These are phyloP conservation scores for Aphelinus atriplicis DNA, from an alignment of 1,140 invertebrate species.

Conservation along the genomic window DNA sequence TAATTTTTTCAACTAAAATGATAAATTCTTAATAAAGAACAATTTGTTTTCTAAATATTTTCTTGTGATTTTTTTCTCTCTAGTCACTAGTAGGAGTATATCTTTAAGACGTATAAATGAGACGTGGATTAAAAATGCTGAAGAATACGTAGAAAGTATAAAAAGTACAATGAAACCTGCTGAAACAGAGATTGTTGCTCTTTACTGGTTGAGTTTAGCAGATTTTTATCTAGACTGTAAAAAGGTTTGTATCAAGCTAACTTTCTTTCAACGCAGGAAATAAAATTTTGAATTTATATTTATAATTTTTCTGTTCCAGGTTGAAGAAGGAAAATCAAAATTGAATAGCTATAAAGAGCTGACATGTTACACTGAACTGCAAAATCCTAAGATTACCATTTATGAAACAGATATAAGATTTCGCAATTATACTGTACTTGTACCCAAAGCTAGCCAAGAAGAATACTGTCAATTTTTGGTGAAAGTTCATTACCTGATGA, in stretches of 20 bases:
- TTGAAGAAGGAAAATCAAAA: conserved; percentile 48
- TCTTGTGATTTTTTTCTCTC: conserved; percentile 36
- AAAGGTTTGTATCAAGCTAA: conserved; percentile 41
- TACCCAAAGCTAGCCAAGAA: conserved; percentile 45
- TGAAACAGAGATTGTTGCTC: conserved; percentile 42
- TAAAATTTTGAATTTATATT: too few relatives aligned
- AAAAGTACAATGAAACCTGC: conserved; percentile 44
- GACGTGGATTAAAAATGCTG: conserved; percentile 52
- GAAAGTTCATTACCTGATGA: conserved; percentile 45
- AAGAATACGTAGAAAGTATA: conserved; percentile 40
- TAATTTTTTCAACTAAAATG: conserved; percentile 18
- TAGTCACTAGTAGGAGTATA: conserved; percentile 54
- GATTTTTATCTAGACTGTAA: conserved; percentile 57
- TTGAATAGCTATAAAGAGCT: conserved; percentile 48
- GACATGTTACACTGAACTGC: conserved; percentile 40
- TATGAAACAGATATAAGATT: conserved; percentile 47
- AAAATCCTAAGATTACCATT: conserved; percentile 45
- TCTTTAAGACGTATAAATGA: conserved; percentile 50
- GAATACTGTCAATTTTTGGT: conserved; percentile 50
- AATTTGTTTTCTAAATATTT: conserved; percentile 5
- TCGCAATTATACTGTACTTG: conserved; percentile 48
- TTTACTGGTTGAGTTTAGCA: conserved; percentile 56
- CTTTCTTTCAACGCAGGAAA: too few relatives aligned
- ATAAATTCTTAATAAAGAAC: conserved; percentile 7
- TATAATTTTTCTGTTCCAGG: conserved; percentile 37